These are phyloP conservation scores for Heliocidaris tuberculata DNA, from an alignment of 35 echinoderm and acorn worm species.

Conservation along the genomic window DNA sequence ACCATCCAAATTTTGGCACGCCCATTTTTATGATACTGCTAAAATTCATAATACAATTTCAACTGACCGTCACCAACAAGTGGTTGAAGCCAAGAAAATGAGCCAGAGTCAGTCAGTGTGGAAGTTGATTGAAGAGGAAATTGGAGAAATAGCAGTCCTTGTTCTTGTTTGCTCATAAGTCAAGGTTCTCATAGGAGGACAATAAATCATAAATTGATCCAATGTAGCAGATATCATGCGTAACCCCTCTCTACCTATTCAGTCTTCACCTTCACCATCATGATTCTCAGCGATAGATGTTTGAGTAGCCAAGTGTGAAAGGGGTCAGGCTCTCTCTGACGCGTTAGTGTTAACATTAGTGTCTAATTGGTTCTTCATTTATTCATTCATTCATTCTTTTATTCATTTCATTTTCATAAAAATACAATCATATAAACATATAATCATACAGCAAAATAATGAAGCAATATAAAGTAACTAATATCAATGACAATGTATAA, in stretches of 20 bases:
- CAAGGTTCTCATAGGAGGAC: neutral
- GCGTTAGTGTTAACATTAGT: no score
- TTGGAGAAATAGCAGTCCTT: slow-evolving; percentile 4
- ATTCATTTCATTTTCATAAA: no score
- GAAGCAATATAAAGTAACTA: no score
- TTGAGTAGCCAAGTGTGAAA: neutral
- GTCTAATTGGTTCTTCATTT: no score
- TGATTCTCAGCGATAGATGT: neutral
- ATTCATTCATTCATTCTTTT: no score
- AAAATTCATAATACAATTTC: neutral
- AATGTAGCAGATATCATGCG: neutral
- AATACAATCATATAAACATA: no score
- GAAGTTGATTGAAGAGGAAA: neutral
- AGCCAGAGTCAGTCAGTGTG: neutral
- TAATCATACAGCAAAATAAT: no score
- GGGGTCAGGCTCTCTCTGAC: neutral
- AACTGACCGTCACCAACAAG: neutral
- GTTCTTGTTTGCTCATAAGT: neutral
- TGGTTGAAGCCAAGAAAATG: neutral
- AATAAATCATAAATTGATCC: slow-evolving; percentile 19
- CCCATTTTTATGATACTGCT: neutral
- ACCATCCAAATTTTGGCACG: neutral
- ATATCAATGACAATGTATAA: no score
- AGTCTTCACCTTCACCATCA: neutral
- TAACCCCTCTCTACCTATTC: neutral